Evolutionary conservation across 2,797 vertebrate genomes (phyloP).

Genomic region (Clarias platycephalus): DNA sequence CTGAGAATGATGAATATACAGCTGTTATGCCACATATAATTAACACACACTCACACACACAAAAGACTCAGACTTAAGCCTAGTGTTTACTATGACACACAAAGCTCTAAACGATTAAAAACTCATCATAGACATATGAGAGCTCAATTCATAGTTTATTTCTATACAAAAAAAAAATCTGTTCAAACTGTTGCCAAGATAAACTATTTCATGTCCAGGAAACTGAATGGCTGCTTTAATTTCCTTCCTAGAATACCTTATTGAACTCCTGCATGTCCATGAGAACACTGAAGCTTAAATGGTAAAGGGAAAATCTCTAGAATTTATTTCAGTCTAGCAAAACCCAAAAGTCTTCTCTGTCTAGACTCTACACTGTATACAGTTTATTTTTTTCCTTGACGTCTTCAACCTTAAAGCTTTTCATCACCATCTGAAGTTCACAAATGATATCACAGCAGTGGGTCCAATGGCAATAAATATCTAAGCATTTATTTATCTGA

Average conservation of each 20-base stretch:
- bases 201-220: neutral
- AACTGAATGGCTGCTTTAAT: neutral
- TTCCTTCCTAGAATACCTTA: neutral
- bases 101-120: neutral
- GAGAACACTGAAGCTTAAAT: neutral
- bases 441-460: neutral
- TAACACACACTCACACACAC: neutral
- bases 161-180: neutral
- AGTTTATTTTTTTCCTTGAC: neutral
- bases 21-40: constrained; percentile 11
- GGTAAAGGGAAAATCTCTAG: neutral
- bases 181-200: neutral
- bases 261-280: neutral
- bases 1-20: constrained; percentile 13
- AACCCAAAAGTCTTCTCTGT: neutral
- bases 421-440: neutral
- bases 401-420: neutral
- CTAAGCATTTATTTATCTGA: too few species aligned
- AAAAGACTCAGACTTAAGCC: neutral
- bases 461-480: neutral
- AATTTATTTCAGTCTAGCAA: too few species aligned
- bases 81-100: neutral
- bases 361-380: neutral
- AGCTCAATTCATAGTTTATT: neutral
- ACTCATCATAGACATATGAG: neutral